phyloP scores from a whole-genome alignment of 2,113 vertebrate genomes.

The Cebidichthys violaceus region DNA sequence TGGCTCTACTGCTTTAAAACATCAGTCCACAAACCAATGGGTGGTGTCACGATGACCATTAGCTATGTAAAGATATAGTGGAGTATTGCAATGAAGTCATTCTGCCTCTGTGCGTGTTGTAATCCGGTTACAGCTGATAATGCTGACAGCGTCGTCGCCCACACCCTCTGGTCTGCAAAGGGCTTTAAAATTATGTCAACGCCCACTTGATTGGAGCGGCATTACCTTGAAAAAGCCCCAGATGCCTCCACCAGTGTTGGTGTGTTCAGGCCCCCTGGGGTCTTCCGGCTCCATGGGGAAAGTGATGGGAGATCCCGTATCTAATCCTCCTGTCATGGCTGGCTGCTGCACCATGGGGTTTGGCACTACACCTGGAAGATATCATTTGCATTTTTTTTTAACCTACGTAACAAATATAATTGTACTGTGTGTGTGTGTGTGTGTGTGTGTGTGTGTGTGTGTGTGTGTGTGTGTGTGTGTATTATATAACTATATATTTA shows the following conservation, averaged over 20 bases:
- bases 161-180: background rate
- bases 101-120: too few relatives aligned
- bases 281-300: slow-evolving; percentile 95
- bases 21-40: too few relatives aligned
- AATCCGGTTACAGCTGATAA: too few relatives aligned
- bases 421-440: background rate
- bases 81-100: too few relatives aligned
- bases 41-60: too few relatives aligned
- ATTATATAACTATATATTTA: background rate
- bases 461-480: background rate
- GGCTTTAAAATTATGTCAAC: background rate
- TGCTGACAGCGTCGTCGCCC: too few relatives aligned
- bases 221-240: slow-evolving; percentile 97
- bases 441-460: background rate
- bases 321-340: slow-evolving; percentile 75
- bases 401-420: background rate
- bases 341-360: slow-evolving; percentile 88
- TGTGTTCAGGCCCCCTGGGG: slow-evolving; percentile 73
- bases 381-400: too few relatives aligned
- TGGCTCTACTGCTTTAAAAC: too few relatives aligned
- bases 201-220: background rate
- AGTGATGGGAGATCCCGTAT: slow-evolving; percentile 89
- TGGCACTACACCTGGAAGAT: slow-evolving; percentile 82
- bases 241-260: slow-evolving; percentile 84
- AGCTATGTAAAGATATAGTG: too few relatives aligned